Evolutionary conservation across 2,888 invertebrate genomes (phyloP), one percentile per base, ranked within the genome.

Genomic region (Acanthoscelides obtectus): DNA sequence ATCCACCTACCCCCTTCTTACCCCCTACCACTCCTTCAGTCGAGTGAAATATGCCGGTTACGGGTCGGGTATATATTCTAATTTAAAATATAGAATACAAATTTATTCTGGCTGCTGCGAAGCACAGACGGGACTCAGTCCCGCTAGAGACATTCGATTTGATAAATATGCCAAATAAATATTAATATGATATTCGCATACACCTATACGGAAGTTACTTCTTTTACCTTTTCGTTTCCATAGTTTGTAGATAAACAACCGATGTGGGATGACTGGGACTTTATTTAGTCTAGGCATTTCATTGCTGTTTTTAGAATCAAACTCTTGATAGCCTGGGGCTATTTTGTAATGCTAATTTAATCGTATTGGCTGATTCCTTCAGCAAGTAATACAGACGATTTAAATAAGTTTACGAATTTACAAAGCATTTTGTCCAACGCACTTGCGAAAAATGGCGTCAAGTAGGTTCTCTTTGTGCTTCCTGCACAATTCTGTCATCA

Each of bases 51-150:
- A 22, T 66, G 66, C 45, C 3, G 45, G 45, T 45, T 45, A 45
- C 45, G 66, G 80, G 81, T 80, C 81, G 81, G 83, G 83, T 84
- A 86, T 85, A 85, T 85, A 86, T 86, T 85, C 85, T 85, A 85
- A 86, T 86, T 85, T 84, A 84, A 85, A 86, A 86, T 86, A 85
- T 85, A 85, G 85, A 85, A 86, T 85, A 85, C 84, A 84, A 85
- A 85, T 85, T 85, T 85, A 85, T 84, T 83, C 70, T 20, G 69
- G 25, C 66, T 72, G 68, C 70, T 22, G 22, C 72, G 67, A 65
- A 70, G 72, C 74, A 63, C 66, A 66, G 66, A 21, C 22, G 20
- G 12, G 45, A 45, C 45, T 45, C 45, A 45, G 22, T 66, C 22
- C 66, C 66, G 3, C 20, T 12, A 20, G 20, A 22, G 22, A 20